phyloP scores from a whole-genome alignment of 1,140 invertebrate species.

The Monomorium pharaonis region DNA sequence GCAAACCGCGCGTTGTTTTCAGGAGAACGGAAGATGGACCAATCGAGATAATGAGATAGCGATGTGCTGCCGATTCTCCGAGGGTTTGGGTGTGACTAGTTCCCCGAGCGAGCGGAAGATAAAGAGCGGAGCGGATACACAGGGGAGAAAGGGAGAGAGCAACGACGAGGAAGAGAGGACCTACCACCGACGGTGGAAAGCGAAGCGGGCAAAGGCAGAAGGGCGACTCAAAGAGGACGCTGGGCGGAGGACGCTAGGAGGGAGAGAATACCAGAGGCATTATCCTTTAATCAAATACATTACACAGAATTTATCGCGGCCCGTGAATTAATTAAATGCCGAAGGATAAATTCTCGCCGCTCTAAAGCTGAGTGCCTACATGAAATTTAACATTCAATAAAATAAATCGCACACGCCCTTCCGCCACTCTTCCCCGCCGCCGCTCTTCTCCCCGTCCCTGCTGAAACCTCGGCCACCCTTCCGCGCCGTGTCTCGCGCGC shows the following conservation, averaged over 20 bases:
- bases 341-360: constrained; percentile 84
- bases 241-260: constrained; percentile 48
- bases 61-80: constrained; percentile 74
- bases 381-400: constrained; percentile 83
- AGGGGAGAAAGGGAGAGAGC: constrained; percentile 26
- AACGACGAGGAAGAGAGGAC: constrained; percentile 20
- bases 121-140: constrained; percentile 41
- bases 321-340: constrained; percentile 85
- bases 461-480: constrained; percentile 38
- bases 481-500: not conserved
- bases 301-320: constrained; percentile 85
- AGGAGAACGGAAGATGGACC: constrained; percentile 65
- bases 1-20: constrained; percentile 66
- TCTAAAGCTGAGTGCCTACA: constrained; percentile 74
- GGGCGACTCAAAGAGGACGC: constrained; percentile 64
- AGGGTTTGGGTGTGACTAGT: constrained; percentile 55
- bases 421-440: constrained; percentile 51
- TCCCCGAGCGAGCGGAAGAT: constrained; percentile 54
- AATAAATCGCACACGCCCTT: constrained; percentile 77
- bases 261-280: constrained; percentile 79
- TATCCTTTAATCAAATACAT: constrained; percentile 86
- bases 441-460: constrained; percentile 4
- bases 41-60: constrained; percentile 79
- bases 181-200: constrained; percentile 10
- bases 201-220: constrained; percentile 49